Conservation (phyloP, 2,113 vertebrate species). For the Todiramphus saurophagus region DNA sequence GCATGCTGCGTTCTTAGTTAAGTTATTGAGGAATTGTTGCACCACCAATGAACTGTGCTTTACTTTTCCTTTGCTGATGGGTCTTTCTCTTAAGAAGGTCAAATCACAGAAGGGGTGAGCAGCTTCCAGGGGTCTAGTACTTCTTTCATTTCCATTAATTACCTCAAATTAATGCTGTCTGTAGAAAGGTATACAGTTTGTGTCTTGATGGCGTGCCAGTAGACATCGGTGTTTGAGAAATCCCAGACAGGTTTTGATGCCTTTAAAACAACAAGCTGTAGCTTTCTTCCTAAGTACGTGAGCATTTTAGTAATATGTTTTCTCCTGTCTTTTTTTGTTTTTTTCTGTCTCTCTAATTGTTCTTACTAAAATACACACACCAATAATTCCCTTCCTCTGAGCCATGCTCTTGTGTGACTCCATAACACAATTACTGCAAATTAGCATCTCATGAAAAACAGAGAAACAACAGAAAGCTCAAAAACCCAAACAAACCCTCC, state of each 20-base stretch:
- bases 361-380: conserved; percentile 36
- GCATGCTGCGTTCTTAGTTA: neutral
- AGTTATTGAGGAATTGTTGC: neutral
- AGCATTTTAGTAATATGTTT: conserved; percentile 10
- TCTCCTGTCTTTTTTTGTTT: neutral
- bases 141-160: neutral
- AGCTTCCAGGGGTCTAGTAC: neutral
- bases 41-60: neutral
- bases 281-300: neutral
- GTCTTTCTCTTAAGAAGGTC: neutral
- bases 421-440: conserved; percentile 46
- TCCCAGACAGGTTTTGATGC: neutral
- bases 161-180: neutral
- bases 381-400: conserved; percentile 25
- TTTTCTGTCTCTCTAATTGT: neutral
- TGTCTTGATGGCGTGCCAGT: neutral
- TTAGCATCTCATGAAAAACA: conserved; percentile 38
- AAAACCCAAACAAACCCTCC: neutral
- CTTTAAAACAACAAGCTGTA: neutral
- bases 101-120: neutral
- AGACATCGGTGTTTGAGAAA: neutral
- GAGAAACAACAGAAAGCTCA: neutral
- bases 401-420: neutral
- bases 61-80: neutral
- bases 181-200: neutral